A percentile compares a stretch with the other conserved stretches of the same genome.
Evolutionary conservation across 2,797 vertebrate genomes (phyloP).

Genomic region (Vireo griseus): DNA sequence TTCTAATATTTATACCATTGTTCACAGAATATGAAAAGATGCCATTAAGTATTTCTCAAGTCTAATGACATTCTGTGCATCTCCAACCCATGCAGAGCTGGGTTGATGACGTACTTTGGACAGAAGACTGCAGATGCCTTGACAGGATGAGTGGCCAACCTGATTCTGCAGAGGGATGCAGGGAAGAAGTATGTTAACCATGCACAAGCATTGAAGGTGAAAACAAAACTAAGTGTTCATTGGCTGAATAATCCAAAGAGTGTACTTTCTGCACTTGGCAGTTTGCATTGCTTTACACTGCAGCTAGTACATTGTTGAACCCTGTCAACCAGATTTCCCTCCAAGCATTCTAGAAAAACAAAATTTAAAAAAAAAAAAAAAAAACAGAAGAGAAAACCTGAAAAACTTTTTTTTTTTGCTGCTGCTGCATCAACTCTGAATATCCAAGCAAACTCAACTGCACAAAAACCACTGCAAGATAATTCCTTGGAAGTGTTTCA

Average conservation of each 20-base stretch:
- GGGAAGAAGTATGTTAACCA: not conserved
- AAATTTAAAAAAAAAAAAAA: not conserved
- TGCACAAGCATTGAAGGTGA: not conserved
- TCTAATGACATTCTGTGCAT: not conserved
- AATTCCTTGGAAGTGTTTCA: conserved; percentile 1
- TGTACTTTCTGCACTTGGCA: not conserved
- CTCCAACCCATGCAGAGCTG: not conserved
- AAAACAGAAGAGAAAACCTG: not conserved
- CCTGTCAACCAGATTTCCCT: not conserved
- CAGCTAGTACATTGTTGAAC: not conserved
- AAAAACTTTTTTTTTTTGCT: not conserved
- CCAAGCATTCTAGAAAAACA: not conserved
- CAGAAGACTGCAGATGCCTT: not conserved
- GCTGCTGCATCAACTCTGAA: not conserved
- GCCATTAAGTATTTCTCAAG: not conserved
- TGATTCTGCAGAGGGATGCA: not conserved
- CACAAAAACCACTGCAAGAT: not conserved
- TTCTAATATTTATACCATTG: not conserved
- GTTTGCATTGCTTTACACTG: not conserved
- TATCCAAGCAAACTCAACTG: not conserved
- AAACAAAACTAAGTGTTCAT: not conserved
- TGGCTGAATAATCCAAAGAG: not conserved
- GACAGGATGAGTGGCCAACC: not conserved
- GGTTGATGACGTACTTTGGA: not conserved
- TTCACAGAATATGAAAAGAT: not conserved